Evolutionary conservation across 2,888 invertebrate species (phyloP), one percentile per base, ranked within the genome.

Genomic region (Ethmia dodecea): DNA sequence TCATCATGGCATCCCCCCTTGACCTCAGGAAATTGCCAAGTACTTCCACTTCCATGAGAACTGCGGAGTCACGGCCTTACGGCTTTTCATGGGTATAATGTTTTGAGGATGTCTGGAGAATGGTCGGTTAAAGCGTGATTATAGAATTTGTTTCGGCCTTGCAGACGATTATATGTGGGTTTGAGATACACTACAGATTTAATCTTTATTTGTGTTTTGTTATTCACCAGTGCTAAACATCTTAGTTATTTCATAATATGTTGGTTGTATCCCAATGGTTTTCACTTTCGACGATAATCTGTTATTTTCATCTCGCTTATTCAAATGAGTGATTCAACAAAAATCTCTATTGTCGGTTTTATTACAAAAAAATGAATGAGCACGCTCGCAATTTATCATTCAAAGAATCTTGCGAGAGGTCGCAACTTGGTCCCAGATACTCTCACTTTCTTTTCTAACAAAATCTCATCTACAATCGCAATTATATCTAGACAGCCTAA

Each of bases 1-100:
- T 64, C 63, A 46, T 52, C 40, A 49, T 36, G 49, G 51, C 54
- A 55, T 48, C 57, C 58, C 63, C 69, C 72, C 72, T 69, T 54
- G 67, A 43, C 57, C 60, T 57, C 47, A 45, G 69, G 74, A 75
- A 66, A 69, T 74, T 67, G 57, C 60, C 38, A 49, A 60, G 58
- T 55, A 58, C 63, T 66, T 66, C 64, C 61, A 42, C 27, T 32
- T 31, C 43, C 36, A 40, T 44, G 39, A 42, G 45, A 48, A 55
- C 43, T 42, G 44, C 42, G 40, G 34, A 46, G 40, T 45, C 47
- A 42, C 42, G 46, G 45, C 16, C 40, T 43, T 44, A 58, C 52
- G 49, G 41, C 48, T 52, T 52, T 50, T 52, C 44, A 55, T 55
- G 50, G 47, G 50, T 48, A 41, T 47, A 45, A 37, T 41, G 32